A percentile compares a stretch with the other conserved stretches of the same genome.
Conservation (phyloP, 1,140 invertebrate genomes). For the Hyposmocoma kahamanoa region DNA sequence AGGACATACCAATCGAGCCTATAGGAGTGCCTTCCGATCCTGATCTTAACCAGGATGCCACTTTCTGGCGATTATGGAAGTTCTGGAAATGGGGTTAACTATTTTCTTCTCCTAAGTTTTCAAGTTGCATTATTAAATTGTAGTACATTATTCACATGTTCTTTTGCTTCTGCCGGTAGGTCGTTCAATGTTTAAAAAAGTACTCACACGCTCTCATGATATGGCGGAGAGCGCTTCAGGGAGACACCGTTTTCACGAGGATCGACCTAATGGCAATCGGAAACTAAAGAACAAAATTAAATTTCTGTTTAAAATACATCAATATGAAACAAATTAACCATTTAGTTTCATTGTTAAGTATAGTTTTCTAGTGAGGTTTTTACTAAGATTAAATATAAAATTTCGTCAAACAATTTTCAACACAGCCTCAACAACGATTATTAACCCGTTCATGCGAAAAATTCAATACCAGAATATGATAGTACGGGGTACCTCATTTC, state of each 20-base stretch:
- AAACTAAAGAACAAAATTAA: constrained; percentile 48
- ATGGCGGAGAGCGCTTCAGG: constrained; percentile 23
- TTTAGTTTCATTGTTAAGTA: constrained; percentile 3
- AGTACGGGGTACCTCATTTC: too few species aligned
- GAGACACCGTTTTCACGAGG: constrained; percentile 17
- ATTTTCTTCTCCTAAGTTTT: too few species aligned
- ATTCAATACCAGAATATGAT: too few species aligned
- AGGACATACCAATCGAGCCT: constrained; percentile 18
- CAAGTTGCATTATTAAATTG: too few species aligned
- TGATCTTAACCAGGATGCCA: constrained; percentile 19
- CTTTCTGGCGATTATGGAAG: constrained; percentile 27
- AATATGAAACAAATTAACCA: constrained; percentile 22
- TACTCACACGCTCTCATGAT: constrained; percentile 25
- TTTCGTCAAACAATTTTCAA: too few species aligned
- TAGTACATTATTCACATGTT: too few species aligned
- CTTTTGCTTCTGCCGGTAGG: constrained; percentile 27
- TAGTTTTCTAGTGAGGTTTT: too few species aligned
- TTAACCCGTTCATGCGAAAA: too few species aligned
- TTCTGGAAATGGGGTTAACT: constrained; percentile 38
- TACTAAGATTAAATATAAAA: too few species aligned
- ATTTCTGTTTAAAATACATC: constrained; percentile 45
- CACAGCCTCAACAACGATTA: too few species aligned
- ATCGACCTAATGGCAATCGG: constrained; percentile 15
- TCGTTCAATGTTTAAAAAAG: constrained; percentile 35
- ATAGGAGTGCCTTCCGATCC: constrained; percentile 10